Base-by-base conservation (phyloP, 2,888 invertebrate genomes). In the Andrena marginata region DNA sequence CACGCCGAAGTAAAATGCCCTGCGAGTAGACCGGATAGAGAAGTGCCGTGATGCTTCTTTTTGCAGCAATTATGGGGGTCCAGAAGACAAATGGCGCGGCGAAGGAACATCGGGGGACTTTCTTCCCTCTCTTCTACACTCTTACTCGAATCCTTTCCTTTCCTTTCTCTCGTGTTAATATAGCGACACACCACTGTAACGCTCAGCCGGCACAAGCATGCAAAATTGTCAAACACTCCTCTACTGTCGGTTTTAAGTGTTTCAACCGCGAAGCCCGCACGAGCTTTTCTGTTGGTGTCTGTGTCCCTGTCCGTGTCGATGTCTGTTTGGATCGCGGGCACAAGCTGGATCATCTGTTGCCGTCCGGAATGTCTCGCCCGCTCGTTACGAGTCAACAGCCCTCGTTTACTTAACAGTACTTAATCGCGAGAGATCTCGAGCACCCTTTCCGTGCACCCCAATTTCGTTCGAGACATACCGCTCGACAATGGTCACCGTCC, bases 131-230 rank as follows among this genome's bases (percentile, higher is more conserved):
- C 64, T 60, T 69, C 59, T 63, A 56, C 16, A 59, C 59, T 71
- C 65, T 60, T 70, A 77, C 49, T 76, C 31, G 33, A 60, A 64
- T 64, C 75, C 63, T 86, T 77, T 77, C 70, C 72, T 84, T 73
- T 88, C 76, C 82, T 86, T 87, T 86, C 89, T 88, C 84, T 85
- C 85, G 82, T 90, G 92, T 92, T 92, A 92, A 92, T 92, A 89
- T 91, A 93, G 91, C 90, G 89, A 89, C 94, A 93, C 93, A 94
- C 93, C 93, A 93, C 92, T 91, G 92, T 91, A 94, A 93, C 90
- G 91, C 89, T 90, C 88, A 92, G 89, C 89, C 90, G 91, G 87
- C 91, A 93, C 84, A 91, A 90, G 86, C 93, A 93, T 93, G 93
- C 93, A 91, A 23, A 23, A 89, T 89, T 90, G 86, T 89, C 85